Percentiles rank a stretch among this genome's conserved stretches.
Evolutionary conservation across 2,797 vertebrate species (phyloP).

Genomic region (Lepus townsendii): DNA sequence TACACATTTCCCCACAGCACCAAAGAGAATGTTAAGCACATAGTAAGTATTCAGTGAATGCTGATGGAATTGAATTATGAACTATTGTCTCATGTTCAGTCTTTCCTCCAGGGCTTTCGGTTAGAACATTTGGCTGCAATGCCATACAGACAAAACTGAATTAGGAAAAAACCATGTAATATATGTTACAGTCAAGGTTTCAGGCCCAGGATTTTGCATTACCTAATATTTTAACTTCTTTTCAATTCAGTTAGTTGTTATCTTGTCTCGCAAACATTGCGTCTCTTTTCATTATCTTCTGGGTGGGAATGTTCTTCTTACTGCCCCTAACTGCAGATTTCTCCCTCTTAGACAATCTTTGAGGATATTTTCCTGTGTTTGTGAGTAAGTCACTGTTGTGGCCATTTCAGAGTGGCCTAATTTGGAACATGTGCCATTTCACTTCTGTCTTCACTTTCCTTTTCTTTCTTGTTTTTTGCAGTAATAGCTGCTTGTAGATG

Average conservation of each 20-base stretch:
- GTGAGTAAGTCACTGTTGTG: constrained; percentile 59
- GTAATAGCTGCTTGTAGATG: constrained; percentile 60
- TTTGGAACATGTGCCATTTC: constrained; percentile 58
- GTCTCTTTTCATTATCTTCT: constrained; percentile 48
- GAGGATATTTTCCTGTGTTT: constrained; percentile 46
- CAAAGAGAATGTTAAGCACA: constrained; percentile 54
- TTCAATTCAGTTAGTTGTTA: constrained; percentile 75
- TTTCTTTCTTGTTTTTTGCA: not conserved
- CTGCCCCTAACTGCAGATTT: not conserved
- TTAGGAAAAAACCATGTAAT: constrained; percentile 76
- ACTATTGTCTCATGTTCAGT: constrained; percentile 80
- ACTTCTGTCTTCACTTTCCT: constrained; percentile 67
- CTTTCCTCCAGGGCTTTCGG: constrained; percentile 79
- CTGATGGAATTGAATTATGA: constrained; percentile 79
- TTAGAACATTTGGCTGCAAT: constrained; percentile 82
- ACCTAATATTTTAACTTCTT: constrained; percentile 78
- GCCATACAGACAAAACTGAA: constrained; percentile 74
- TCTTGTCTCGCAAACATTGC: constrained; percentile 66
- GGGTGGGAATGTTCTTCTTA: constrained; percentile 48
- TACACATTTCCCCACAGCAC: constrained; percentile 57
- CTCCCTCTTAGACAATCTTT: not conserved
- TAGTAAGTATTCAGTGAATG: constrained; percentile 66
- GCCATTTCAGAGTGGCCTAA: constrained; percentile 51
- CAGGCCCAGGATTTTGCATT: constrained; percentile 68
- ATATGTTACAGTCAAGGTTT: constrained; percentile 73